Evolutionary conservation across 2,797 vertebrate species (phyloP).

Genomic region (Sebastes itinus): DNA sequence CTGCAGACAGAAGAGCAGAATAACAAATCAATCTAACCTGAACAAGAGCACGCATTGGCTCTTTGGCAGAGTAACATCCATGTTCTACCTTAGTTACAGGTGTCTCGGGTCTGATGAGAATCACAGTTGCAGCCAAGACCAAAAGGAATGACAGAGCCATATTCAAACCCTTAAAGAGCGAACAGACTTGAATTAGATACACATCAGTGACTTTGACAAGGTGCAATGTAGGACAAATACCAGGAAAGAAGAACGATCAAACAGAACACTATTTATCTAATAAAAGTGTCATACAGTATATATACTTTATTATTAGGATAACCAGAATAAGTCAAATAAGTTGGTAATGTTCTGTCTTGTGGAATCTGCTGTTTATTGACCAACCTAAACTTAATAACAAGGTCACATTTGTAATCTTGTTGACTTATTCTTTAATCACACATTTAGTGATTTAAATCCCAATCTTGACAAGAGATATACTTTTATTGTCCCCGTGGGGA

Average conservation of each 20-base stretch:
- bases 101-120: slow-evolving; percentile 81
- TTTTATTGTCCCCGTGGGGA: no score
- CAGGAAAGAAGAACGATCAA: neutral
- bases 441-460: neutral
- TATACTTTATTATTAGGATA: neutral
- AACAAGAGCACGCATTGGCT: neutral
- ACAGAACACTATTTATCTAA: neutral
- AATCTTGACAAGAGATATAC: neutral
- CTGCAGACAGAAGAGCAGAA: slow-evolving; percentile 50
- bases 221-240: neutral
- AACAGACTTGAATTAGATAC: slow-evolving; percentile 26
- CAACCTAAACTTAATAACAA: neutral
- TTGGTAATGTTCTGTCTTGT: neutral
- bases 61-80: neutral
- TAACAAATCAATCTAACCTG: neutral
- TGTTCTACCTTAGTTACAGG: slow-evolving; percentile 78
- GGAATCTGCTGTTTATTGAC: neutral
- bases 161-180: slow-evolving; percentile 43
- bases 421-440: neutral
- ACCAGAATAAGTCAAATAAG: neutral
- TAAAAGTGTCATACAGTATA: neutral
- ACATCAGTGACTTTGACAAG: neutral
- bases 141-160: slow-evolving; percentile 81
- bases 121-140: slow-evolving; percentile 79
- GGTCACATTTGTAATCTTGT: neutral